These are phyloP conservation scores for Sebastes fasciatus DNA, from an alignment of 2,113 vertebrate species.

Conservation along the genomic window DNA sequence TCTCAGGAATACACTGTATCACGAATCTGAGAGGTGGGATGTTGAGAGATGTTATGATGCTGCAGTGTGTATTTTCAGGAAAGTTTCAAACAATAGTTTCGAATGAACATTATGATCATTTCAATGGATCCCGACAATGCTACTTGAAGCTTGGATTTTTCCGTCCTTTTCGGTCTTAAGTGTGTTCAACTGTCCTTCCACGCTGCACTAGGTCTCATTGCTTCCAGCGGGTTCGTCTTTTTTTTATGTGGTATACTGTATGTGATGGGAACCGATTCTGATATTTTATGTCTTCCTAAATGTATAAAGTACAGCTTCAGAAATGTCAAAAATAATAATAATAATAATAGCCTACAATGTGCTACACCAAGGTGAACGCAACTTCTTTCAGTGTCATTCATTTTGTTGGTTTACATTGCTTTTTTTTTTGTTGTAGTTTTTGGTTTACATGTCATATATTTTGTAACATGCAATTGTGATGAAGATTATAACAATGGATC, in stretches of 20 bases:
- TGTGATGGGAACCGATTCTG: not conserved
- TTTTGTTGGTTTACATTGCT: conserved; percentile 1
- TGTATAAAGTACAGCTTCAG: conserved; percentile 17
- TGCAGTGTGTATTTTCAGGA: conserved; percentile 40
- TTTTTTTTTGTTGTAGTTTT: conserved; percentile 24
- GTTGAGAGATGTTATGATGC: conserved; percentile 10
- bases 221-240: conserved; percentile 1
- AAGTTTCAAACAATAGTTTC: conserved; percentile 17
- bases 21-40: conserved; percentile 7
- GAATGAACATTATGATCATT: conserved; percentile 18
- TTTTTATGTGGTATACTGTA: not conserved
- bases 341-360: not conserved
- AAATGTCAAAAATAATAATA: conserved; percentile 23
- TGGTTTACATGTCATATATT: conserved; percentile 22
- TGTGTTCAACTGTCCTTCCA: not conserved
- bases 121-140: not conserved
- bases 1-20: conserved; percentile 66
- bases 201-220: not conserved
- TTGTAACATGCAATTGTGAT: conserved; percentile 22
- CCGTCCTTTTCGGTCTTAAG: conserved; percentile 6
- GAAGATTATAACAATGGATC: conserved; percentile 22
- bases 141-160: conserved; percentile 37
- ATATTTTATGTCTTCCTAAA: conserved; percentile 30
- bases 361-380: conserved; percentile 6
- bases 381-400: conserved; percentile 1